Evolutionary conservation across 1,140 invertebrate species (phyloP), one percentile per base, ranked within the genome.

Genomic region (Scaptomyza graminum): DNA sequence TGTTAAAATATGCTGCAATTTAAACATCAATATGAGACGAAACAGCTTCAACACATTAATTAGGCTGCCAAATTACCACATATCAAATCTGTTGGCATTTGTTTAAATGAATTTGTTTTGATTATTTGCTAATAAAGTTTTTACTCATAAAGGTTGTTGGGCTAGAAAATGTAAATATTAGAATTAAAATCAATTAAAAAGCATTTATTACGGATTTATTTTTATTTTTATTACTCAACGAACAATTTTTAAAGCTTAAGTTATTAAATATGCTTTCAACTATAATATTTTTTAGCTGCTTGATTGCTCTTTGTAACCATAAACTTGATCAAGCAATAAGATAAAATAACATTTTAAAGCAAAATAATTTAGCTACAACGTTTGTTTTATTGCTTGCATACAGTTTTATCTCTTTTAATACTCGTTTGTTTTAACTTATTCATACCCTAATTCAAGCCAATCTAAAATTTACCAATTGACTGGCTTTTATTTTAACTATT

Each of bases 71-170:
- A 56, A 31, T 65, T 49, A 25, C 13, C 25, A 39, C 2, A 67
- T 46, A 66, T 31, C 37, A 55, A 60, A 66, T 50, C 13, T 15
- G 9, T 54, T 34, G 52, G 8, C 43, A 22, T 61, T 46, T 31
- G 15, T 22, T 67, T 34, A 22, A 31, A 66, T 59, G 51, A 50
- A 31, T 43, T 59, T 16, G 9, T 46, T 13, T 13, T 12, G 13
- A 56, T 9, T 47, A 11, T 64, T 1, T 6, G 15, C 37, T 39
- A 13, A 41, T 13, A 28, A 16, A 13, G 0, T 18, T 8, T 31
- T 28, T 5, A 1, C 41, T 1, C 8, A 16, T 13, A 13, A 16
- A 25, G 18, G 44, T 7, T 16, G 44, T 7, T 34, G 6, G 7
- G 31, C 0, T 34, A 34, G 7, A 0, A 9, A 11, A 9, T 9